Percentiles rank a stretch among this genome's conserved stretches.
Evolutionary conservation across 2,888 invertebrate species (phyloP).

Genomic region (Spodoptera exigua): DNA sequence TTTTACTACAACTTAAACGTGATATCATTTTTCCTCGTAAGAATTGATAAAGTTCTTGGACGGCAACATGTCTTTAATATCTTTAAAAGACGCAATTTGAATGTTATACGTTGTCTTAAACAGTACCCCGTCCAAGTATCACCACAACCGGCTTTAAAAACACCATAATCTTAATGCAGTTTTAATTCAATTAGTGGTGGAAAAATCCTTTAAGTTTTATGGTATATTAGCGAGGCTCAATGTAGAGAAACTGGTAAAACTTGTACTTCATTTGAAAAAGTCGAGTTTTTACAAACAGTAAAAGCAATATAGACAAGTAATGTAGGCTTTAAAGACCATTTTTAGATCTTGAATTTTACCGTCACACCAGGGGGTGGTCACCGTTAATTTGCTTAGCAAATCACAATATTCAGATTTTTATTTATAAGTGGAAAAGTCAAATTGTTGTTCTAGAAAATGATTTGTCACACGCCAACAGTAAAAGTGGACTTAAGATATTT

Average conservation of each 20-base stretch:
- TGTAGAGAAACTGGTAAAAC: background rate
- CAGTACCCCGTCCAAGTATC: background rate
- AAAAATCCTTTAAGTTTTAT: slow-evolving; percentile 2
- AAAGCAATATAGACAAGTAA: too few relatives aligned
- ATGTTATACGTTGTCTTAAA: background rate
- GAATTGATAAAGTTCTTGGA: background rate
- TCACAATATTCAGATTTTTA: too few relatives aligned
- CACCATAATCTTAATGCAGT: slow-evolving; percentile 9
- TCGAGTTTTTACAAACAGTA: too few relatives aligned
- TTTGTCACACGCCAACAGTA: too few relatives aligned
- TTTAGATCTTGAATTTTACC: too few relatives aligned
- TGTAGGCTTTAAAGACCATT: too few relatives aligned
- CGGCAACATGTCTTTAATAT: background rate
- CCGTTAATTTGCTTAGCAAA: too few relatives aligned
- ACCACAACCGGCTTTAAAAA: slow-evolving; percentile 16
- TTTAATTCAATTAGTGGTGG: slow-evolving; percentile 3
- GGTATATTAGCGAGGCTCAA: background rate
- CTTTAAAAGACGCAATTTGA: too few relatives aligned
- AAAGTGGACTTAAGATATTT: too few relatives aligned
- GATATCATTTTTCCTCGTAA: slow-evolving; percentile 9
- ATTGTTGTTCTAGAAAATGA: too few relatives aligned
- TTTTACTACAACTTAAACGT: slow-evolving; percentile 1
- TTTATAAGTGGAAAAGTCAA: too few relatives aligned
- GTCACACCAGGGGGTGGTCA: too few relatives aligned
- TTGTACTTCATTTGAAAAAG: slow-evolving; percentile 2